Base-by-base conservation (phyloP, 2,888 invertebrate species). In the Chrysolina americana region DNA sequence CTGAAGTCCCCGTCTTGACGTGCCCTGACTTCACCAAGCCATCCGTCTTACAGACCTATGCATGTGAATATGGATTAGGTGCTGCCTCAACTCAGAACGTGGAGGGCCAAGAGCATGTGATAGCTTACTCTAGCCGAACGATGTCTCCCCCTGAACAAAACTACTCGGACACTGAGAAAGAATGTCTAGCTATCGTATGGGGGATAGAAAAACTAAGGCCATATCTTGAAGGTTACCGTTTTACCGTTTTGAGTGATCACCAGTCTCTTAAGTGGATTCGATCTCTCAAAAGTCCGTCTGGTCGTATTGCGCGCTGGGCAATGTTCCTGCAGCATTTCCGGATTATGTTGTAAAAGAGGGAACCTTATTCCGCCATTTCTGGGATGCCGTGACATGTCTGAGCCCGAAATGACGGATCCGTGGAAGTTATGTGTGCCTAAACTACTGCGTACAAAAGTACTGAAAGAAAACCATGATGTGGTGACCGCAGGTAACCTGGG, bases 151-250 rank as follows among this genome's bases (percentile, higher is more conserved):
- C 70, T 59, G 41, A 70, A n/a, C 62, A 41, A 78, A 56, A 76
- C 13, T 79, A 79, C 53, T 76, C 78, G 1, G 78, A 78, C 2
- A 80, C 80, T 19, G 81, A 85, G 69, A 79, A 81, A 63, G 80
- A 84, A 65, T 80, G 80, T 64, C 56, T 82, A 50, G 82, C 83
- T 3, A 76, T 84, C 0, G 78, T 83, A 1, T 83, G 78, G 73
- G 81, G 76, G 11, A 76, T 83, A 5, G 64, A 78, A 47, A 83
- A 82, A 64, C 76, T 81, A 75, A 56, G 75, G 66, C 59, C 53
- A 6, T 71, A 71, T 21, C 48, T 71, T 4, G 69, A 70, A 48
- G 81, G 79, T 0, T 81, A 79, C 47, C 48, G 68, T 0, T 83
- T 83, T 41, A 73, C 68, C 3, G 85, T 82, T 0, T 36, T 80